A percentile compares a stretch with the other conserved stretches of the same genome.
These are phyloP conservation scores for Trichoplusia ni DNA, from an alignment of 1,140 invertebrate genomes.

Conservation along the genomic window DNA sequence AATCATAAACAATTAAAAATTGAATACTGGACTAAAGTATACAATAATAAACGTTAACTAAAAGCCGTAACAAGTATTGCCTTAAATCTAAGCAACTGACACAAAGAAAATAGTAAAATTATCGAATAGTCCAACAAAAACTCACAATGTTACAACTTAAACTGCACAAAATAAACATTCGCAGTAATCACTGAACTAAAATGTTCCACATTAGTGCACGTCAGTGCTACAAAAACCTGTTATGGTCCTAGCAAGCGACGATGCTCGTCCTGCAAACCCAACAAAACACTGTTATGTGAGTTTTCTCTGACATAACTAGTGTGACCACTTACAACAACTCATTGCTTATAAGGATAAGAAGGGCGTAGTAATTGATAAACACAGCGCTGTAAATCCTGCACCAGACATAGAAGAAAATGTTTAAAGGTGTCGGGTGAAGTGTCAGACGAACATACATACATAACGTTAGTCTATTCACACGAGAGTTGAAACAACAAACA, in stretches of 20 bases:
- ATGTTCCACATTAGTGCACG: background rate
- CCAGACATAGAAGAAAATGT: too few species aligned
- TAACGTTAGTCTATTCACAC: too few species aligned
- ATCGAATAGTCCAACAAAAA: too few species aligned
- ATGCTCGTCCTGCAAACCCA: conserved; percentile 14
- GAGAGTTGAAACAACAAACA: too few species aligned
- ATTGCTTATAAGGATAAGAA: conserved; percentile 10
- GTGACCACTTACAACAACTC: conserved; percentile 14
- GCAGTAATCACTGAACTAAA: background rate
- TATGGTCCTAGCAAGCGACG: background rate
- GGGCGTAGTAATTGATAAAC: conserved; percentile 11
- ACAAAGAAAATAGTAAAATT: too few species aligned
- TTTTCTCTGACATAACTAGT: conserved; percentile 19
- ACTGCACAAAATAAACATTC: background rate
- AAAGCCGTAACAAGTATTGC: too few species aligned
- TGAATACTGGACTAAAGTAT: too few species aligned
- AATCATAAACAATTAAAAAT: too few species aligned
- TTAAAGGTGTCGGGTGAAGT: too few species aligned
- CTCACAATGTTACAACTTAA: background rate
- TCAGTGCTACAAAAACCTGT: conserved; percentile 1
- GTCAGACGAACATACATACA: too few species aligned
- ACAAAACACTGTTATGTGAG: conserved; percentile 10
- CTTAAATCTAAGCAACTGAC: too few species aligned
- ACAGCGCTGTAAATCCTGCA: background rate
- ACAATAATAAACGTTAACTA: too few species aligned